Evolutionary conservation across 2,113 vertebrate genomes (phyloP), one percentile per base, ranked within the genome.

Genomic region (Macquaria ambigua): DNA sequence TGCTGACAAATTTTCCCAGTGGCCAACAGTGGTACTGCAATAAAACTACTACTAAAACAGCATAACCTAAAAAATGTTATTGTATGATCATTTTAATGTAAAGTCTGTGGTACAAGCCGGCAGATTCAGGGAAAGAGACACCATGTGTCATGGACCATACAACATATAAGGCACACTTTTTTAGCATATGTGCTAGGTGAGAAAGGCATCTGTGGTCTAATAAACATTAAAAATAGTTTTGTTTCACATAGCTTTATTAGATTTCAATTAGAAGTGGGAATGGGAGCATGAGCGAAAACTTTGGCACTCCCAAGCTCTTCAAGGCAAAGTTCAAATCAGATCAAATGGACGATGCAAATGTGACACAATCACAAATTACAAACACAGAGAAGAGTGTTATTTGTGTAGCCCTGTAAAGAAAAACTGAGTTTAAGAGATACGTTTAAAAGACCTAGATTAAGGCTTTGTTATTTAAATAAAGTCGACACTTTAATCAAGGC

Each of bases 271-370:
- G 25, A 21, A 28, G 1, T 61, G 69, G 53, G 46, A 59, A 0
- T 1, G 4, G 68, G 52, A 63, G 23, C 28, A 20, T 5, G 31
- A 79, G 46, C 34, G n/a, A 31, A 28, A 23, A 31, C 5, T 73
- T 34, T 39, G 37, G 9, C 62, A 52, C 31, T 56, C 48, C 48
- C n/a, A 31, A 52, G 46, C 34, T 81, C 31, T 59, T 73, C 18
- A n/a, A 74, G 56, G 85, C 71, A 41, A 39, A 68, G 55, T 23
- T 52, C 61, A 43, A 34, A 78, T 75, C 63, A 58, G 55, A 75
- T 75, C 7, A 72, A 77, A 76, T 67, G 48, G 37, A 81, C 77
- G 53, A 82, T 67, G 80, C 43, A 83, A 85, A 81, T 58, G 46
- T 31, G 69, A 77, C 71, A 63, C 61, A 79, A 59, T 71, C 58